Evolutionary conservation across 2,797 vertebrate species (phyloP).

Genomic region (Pipistrellus nathusii): DNA sequence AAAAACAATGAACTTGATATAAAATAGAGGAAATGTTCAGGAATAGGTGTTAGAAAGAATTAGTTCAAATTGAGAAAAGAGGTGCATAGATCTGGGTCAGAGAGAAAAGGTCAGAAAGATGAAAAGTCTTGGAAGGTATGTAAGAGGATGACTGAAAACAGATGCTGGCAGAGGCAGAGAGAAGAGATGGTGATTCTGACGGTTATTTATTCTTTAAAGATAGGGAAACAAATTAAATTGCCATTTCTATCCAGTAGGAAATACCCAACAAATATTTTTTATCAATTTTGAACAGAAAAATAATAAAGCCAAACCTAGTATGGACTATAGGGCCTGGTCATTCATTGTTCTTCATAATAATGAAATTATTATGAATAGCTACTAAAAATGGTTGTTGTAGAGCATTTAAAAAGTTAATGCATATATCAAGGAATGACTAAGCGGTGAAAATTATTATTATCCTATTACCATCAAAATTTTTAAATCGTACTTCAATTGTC

Average conservation of each 20-base stretch:
- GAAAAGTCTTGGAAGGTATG: constrained; percentile 63
- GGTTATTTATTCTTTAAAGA: constrained; percentile 34
- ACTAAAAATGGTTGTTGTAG: background rate
- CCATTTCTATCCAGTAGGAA: background rate
- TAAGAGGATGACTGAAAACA: constrained; percentile 61
- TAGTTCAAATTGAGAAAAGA: constrained; percentile 69
- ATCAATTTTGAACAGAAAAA: background rate
- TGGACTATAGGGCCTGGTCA: background rate
- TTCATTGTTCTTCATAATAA: background rate
- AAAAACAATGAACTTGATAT: constrained; percentile 49
- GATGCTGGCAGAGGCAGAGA: constrained; percentile 25
- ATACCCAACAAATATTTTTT: background rate
- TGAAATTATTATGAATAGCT: background rate
- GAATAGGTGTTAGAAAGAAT: constrained; percentile 57
- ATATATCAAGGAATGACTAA: background rate
- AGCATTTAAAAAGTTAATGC: background rate
- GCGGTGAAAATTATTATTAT: background rate
- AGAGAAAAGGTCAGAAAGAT: constrained; percentile 62
- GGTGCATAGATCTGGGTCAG: constrained; percentile 35
- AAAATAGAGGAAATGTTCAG: constrained; percentile 44
- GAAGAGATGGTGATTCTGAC: background rate
- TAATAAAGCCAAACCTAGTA: background rate
- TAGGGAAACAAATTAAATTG: constrained; percentile 4
- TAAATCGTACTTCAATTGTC: background rate
- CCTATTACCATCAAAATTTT: background rate